phyloP scores from a whole-genome alignment of 2,797 vertebrate species.

The Epinephelus coioides region DNA sequence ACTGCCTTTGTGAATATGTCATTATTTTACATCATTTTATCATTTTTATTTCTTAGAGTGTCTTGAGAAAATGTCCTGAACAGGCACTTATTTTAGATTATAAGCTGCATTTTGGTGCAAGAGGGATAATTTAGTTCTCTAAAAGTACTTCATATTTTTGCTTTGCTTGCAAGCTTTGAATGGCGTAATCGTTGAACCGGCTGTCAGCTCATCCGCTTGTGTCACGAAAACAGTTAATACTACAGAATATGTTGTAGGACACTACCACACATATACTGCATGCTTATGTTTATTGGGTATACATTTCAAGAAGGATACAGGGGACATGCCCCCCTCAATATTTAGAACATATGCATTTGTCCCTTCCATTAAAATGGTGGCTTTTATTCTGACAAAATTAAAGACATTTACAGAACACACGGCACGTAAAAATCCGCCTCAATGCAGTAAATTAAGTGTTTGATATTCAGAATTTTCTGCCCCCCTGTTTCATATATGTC shows the following conservation, averaged over 20 bases:
- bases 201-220: background rate
- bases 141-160: slow-evolving; percentile 20
- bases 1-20: slow-evolving; percentile 6
- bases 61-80: background rate
- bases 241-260: background rate
- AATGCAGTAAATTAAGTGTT: no score
- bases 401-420: no score
- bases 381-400: no score
- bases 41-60: background rate
- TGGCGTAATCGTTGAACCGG: background rate
- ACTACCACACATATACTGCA: background rate
- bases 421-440: no score
- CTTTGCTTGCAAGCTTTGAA: slow-evolving; percentile 18
- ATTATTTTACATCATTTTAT: background rate
- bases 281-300: background rate
- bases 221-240: background rate
- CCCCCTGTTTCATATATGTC: no score
- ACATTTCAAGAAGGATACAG: no score
- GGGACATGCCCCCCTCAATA: no score
- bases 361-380: no score
- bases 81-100: background rate
- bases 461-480: no score
- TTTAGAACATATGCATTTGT: no score
- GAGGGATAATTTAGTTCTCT: background rate
- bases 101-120: background rate